These are phyloP conservation scores for Rhamnusium bicolor DNA, from an alignment of 2,888 invertebrate genomes.

Conservation along the genomic window DNA sequence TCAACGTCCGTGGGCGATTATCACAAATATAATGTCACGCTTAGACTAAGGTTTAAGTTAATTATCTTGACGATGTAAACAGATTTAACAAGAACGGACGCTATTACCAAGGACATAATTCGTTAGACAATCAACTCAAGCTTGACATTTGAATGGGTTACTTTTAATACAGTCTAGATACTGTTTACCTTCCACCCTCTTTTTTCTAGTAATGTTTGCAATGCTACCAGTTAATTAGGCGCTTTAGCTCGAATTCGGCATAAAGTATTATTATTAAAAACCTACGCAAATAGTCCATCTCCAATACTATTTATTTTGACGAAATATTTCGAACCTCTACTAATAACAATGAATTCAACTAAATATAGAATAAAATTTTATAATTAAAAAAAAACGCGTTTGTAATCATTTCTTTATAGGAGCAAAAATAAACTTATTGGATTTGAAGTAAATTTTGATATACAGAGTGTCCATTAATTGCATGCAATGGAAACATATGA, in stretches of 20 bases:
- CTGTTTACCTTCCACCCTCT: slow-evolving; percentile 11
- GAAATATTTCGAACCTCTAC: no score
- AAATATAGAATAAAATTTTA: no score
- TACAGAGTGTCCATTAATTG: no score
- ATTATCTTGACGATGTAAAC: slow-evolving; percentile 32
- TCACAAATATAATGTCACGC: neutral
- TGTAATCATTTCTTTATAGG: no score
- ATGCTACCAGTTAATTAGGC: slow-evolving; percentile 1
- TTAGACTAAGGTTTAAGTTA: slow-evolving; percentile 15
- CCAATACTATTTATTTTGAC: no score
- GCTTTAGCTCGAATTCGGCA: neutral
- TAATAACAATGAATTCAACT: no score
- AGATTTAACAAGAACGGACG: slow-evolving; percentile 17
- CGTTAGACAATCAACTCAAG: slow-evolving; percentile 12
- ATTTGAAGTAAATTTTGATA: no score
- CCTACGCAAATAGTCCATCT: no score
- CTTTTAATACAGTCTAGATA: slow-evolving; percentile 18
- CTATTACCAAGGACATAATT: slow-evolving; percentile 16
- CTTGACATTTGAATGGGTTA: slow-evolving; percentile 19
- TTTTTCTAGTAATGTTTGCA: neutral
- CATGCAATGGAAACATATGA: no score
- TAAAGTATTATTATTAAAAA: neutral
- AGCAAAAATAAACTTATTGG: no score
- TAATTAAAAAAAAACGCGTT: no score
- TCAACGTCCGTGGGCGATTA: neutral